Conservation (phyloP, 2,888 invertebrate genomes). For the Opisthograptis luteolata region DNA sequence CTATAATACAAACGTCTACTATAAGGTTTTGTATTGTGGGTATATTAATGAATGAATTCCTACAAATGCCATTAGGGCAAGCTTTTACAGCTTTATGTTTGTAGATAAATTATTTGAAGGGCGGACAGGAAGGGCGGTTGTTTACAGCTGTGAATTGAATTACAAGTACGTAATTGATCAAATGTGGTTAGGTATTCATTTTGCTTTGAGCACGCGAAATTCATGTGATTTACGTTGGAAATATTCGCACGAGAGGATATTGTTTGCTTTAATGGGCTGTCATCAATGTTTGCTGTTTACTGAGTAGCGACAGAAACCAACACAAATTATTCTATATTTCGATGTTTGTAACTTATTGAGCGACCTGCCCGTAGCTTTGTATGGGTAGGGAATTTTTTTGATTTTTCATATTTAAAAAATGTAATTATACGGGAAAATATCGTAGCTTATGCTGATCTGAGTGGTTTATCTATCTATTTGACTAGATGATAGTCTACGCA, state of each 20-base stretch:
- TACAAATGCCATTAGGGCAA: constrained; percentile 2
- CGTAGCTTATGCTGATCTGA: no score
- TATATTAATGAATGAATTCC: no score
- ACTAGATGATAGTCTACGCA: no score
- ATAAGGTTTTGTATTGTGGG: no score
- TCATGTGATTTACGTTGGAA: constrained; percentile 11
- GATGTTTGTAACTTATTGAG: no score
- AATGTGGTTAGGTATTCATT: constrained; percentile 32
- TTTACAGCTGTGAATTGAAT: constrained; percentile 35
- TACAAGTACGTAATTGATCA: constrained; percentile 34
- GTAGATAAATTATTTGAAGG: constrained; percentile 36
- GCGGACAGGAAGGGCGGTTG: constrained; percentile 27
- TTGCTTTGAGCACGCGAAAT: constrained; percentile 10
- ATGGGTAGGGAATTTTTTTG: no score
- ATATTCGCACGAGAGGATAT: constrained; percentile 7
- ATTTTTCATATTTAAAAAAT: no score
- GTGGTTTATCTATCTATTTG: no score
- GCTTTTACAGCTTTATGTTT: constrained; percentile 19
- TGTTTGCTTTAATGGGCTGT: constrained; percentile 8
- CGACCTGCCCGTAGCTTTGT: no score
- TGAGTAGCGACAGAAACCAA: background rate
- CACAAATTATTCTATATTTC: no score
- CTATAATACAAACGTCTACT: no score
- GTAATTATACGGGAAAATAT: no score
- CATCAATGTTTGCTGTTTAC: constrained; percentile 7